phyloP scores from a whole-genome alignment of 2,797 vertebrate species.

The Macrochelys suwanniensis region DNA sequence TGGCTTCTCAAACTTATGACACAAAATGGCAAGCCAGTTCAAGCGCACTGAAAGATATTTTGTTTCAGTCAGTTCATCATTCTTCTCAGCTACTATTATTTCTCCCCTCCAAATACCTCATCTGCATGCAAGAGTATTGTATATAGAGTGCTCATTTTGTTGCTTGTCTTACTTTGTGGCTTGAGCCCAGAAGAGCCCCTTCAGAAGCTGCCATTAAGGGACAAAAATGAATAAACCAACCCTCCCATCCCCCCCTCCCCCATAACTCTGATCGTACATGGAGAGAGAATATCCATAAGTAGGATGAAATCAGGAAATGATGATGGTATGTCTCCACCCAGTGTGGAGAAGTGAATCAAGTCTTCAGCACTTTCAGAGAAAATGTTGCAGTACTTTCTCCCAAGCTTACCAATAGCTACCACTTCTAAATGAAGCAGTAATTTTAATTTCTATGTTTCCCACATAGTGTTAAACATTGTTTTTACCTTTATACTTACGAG shows the following conservation, averaged over 20 bases:
- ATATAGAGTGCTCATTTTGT: background rate
- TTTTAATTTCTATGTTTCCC: background rate
- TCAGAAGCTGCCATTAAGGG: background rate
- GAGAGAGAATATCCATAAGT: background rate
- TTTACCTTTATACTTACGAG: too few relatives aligned
- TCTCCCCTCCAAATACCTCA: background rate
- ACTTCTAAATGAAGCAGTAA: accelerated
- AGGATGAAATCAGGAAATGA: background rate
- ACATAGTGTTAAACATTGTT: too few relatives aligned
- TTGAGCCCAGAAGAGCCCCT: background rate
- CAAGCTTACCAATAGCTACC: background rate
- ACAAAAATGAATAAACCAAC: background rate
- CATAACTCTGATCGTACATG: too few relatives aligned
- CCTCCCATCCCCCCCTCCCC: background rate
- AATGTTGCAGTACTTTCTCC: background rate
- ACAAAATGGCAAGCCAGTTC: background rate
- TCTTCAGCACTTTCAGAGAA: background rate
- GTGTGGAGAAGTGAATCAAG: background rate
- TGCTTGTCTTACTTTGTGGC: background rate
- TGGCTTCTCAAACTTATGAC: background rate
- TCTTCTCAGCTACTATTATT: background rate
- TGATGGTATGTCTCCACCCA: background rate
- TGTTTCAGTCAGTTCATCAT: background rate
- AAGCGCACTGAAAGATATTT: background rate
- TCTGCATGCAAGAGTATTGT: background rate